Percentiles rank a stretch among this genome's conserved stretches.
phyloP scores from a whole-genome alignment of 2,113 vertebrate genomes.

The Cheilinus undulatus region DNA sequence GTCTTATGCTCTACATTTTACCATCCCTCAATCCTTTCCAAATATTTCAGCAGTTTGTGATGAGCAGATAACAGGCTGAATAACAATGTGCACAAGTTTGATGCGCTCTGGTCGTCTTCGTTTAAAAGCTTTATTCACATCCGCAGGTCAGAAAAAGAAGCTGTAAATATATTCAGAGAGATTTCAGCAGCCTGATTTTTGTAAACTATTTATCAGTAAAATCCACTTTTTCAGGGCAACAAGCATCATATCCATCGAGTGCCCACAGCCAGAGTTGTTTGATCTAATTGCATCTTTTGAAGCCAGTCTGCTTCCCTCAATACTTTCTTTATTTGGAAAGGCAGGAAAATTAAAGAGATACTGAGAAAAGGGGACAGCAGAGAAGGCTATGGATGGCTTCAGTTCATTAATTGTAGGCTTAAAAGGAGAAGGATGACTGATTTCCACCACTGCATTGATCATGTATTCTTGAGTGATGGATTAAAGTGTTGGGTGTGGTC shows the following conservation, averaged over 20 bases:
- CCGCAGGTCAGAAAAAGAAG: not conserved
- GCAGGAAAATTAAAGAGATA: slow-evolving; percentile 23
- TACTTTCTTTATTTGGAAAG: not conserved
- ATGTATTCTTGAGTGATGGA: slow-evolving; percentile 38
- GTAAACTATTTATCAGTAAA: not conserved
- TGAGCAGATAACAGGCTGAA: not conserved
- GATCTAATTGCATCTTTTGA: slow-evolving; percentile 6
- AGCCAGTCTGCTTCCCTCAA: not conserved
- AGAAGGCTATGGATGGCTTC: not conserved
- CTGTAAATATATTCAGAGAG: not conserved
- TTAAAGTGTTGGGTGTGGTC: not conserved
- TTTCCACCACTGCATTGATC: slow-evolving; percentile 26
- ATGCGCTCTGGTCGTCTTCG: not conserved
- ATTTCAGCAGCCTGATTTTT: not conserved
- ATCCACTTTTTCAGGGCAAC: not conserved
- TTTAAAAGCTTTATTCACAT: not conserved
- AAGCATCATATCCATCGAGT: not conserved
- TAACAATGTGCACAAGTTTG: not conserved
- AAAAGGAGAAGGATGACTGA: slow-evolving; percentile 3
- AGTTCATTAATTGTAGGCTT: slow-evolving; percentile 7
- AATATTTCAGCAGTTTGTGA: slow-evolving; percentile 11
- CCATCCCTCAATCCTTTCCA: slow-evolving; percentile 14
- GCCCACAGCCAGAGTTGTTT: not conserved
- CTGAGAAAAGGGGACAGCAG: not conserved
- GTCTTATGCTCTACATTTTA: slow-evolving; percentile 19